These are phyloP conservation scores for Sarotherodon lohbergeri DNA, from an alignment of 2,113 vertebrate genomes.

Conservation along the genomic window DNA sequence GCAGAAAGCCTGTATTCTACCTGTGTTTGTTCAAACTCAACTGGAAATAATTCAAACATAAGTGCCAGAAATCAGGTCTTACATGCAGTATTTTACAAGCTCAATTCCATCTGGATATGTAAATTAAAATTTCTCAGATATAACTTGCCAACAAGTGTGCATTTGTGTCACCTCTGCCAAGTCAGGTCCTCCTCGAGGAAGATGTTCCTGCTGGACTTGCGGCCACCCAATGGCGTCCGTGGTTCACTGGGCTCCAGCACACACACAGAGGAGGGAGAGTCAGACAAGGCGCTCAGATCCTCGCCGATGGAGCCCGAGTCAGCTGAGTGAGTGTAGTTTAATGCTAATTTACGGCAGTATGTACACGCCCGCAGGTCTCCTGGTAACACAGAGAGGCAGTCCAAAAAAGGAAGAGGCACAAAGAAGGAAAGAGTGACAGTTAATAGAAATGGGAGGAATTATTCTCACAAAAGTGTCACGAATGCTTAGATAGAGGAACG, in stretches of 20 bases:
- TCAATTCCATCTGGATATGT: not conserved
- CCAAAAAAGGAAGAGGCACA: not conserved
- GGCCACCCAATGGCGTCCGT: constrained; percentile 87
- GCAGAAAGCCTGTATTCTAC: not conserved
- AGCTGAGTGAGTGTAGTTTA: constrained; percentile 93
- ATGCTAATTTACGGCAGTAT: constrained; percentile 93
- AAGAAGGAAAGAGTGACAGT: not conserved
- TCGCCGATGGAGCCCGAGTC: constrained; percentile 92
- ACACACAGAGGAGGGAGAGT: constrained; percentile 83
- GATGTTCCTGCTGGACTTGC: constrained; percentile 94
- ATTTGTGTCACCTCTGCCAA: constrained; percentile 86
- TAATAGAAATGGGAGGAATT: not conserved
- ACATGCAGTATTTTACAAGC: not conserved
- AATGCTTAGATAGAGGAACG: not conserved
- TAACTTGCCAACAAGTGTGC: not conserved
- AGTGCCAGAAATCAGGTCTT: not conserved
- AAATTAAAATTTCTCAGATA: not conserved
- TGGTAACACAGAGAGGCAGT: constrained; percentile 29
- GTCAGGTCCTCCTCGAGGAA: constrained; percentile 94
- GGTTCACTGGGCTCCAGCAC: constrained; percentile 88
- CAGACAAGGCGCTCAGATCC: constrained; percentile 86
- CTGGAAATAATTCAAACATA: not conserved
- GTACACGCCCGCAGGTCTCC: constrained; percentile 96
- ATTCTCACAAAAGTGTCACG: not conserved
- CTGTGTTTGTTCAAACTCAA: not conserved